Evolutionary conservation across 1,140 invertebrate genomes (phyloP), one percentile per base, ranked within the genome.

Genomic region (Cryptotermes secundus): DNA sequence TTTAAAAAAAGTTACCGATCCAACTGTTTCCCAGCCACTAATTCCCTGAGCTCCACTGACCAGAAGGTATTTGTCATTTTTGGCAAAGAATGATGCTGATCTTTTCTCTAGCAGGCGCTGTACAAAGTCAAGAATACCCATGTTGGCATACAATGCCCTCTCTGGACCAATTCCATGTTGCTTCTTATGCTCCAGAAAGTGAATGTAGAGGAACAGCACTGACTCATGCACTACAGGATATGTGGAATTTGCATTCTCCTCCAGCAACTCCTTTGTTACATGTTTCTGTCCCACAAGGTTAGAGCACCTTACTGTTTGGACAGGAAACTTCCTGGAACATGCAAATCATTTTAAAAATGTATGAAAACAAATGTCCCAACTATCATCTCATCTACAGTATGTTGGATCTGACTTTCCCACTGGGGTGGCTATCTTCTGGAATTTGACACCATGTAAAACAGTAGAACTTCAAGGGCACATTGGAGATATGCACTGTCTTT

Each of bases 101-200:
- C 93, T 87, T 83, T 93, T 93, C 45, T 90, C 90, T 36, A 93
- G 86, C 53, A 93, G 87, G 34, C 92, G 89, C 84, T 93, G 91
- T 35, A 93, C 90, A 9, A 93, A 90, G 34, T 92, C 89, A 14
- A 91, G 86, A 34, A 93, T 87, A 1, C 88, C 88, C 91, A 93
- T 91, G 35, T 92, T 88, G 87, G 90, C 90, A 86, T 93, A 93
- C 34, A 93, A 86, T 0, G 88, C 86, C 84, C 91, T 91, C 86
- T 93, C 92, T 34, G 91, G 89, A 6, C 85, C 34, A 22, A 89
- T 91, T 26, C 93, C 93, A 86, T 91, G 89, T 34, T 90, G 88
- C 80, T 90, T 86, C 85, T 90, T 89, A 87, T 89, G 83, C 79
- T 83, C 49, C 22, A 92, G 85, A 88, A 91, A 92, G 81, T 87